Conservation (phyloP, 2,797 vertebrate species). For the Pantherophis alleghaniensis region DNA sequence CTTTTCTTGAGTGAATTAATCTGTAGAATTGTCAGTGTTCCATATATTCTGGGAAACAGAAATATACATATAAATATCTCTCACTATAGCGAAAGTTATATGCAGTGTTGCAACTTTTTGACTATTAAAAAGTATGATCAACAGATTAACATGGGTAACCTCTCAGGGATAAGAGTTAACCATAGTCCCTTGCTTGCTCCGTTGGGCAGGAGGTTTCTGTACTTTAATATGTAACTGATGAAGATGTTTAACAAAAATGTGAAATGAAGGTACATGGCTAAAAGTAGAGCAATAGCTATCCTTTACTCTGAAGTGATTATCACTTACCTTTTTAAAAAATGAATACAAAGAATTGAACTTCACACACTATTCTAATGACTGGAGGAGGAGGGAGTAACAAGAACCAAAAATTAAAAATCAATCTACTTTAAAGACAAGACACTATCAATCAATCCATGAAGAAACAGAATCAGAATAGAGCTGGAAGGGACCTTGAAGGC, state of each 20-base stretch:
- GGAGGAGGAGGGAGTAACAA: not conserved
- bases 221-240: not conserved
- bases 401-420: not conserved
- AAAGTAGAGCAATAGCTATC: not conserved
- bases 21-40: not conserved
- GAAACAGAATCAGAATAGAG: not conserved
- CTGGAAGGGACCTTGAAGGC: not conserved
- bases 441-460: not conserved
- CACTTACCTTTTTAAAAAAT: not conserved
- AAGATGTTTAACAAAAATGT: not conserved
- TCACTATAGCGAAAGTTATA: not conserved
- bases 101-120: not conserved
- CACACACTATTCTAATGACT: not conserved
- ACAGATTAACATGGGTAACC: not conserved
- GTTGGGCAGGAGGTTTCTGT: not conserved
- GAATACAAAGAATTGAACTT: not conserved
- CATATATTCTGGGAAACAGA: not conserved
- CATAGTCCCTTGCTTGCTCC: not conserved
- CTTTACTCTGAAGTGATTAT: not conserved
- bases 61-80: not conserved
- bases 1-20: not conserved
- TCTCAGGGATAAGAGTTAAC: not conserved
- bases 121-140: not conserved
- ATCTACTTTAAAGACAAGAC: not conserved
- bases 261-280: not conserved